Evolutionary conservation across 2,797 vertebrate genomes (phyloP).

Genomic region (Tapirus indicus): DNA sequence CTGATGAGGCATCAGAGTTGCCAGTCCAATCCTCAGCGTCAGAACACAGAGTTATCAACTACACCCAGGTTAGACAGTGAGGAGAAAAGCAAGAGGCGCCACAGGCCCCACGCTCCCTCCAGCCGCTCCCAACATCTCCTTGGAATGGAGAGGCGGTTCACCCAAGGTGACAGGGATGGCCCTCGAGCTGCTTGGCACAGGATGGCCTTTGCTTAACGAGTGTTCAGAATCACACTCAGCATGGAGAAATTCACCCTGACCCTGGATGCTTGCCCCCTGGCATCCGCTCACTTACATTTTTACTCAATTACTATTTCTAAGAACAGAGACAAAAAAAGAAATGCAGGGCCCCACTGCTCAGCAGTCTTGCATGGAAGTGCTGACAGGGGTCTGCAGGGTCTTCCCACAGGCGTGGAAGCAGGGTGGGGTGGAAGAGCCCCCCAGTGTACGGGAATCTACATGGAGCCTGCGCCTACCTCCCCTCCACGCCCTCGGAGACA

Average conservation of each 20-base stretch:
- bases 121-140: background rate
- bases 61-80: background rate
- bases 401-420: constrained; percentile 31
- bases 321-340: constrained; percentile 67
- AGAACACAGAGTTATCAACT: background rate
- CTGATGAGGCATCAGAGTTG: background rate
- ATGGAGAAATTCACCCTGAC: constrained; percentile 80
- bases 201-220: constrained; percentile 52
- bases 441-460: background rate
- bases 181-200: constrained; percentile 60
- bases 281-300: constrained; percentile 82
- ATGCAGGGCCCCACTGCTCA: constrained; percentile 57
- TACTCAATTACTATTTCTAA: constrained; percentile 85
- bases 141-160: constrained; percentile 73
- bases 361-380: constrained; percentile 67
- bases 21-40: background rate
- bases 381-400: constrained; percentile 66
- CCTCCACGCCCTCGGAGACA: constrained; percentile 73
- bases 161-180: constrained; percentile 76
- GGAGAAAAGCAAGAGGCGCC: background rate
- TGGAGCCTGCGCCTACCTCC: background rate
- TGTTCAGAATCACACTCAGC: constrained; percentile 78
- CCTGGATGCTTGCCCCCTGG: constrained; percentile 81
- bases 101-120: background rate
- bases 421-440: constrained; percentile 65